Evolutionary conservation across 2,888 invertebrate species (phyloP).

Genomic region (Drosophila anomelani): DNA sequence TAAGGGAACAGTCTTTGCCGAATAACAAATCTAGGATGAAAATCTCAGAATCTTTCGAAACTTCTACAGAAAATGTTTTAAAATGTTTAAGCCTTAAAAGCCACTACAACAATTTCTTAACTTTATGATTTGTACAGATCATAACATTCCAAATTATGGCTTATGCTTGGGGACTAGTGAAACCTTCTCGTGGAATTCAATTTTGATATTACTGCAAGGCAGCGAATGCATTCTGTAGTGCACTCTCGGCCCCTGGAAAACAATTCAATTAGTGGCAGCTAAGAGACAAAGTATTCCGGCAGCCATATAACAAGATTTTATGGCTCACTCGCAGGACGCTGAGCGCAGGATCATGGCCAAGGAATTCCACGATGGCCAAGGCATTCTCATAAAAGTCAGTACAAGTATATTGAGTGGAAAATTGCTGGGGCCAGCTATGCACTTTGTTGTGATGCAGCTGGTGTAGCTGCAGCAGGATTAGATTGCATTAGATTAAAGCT

Average conservation of each 20-base stretch:
- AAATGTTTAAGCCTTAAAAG: neutral
- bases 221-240: constrained; percentile 18
- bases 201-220: constrained; percentile 16
- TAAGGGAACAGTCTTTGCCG: neutral
- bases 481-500: constrained; percentile 33
- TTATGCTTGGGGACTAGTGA: constrained; percentile 6
- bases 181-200: constrained; percentile 20
- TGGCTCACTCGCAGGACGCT: constrained; percentile 42
- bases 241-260: constrained; percentile 25
- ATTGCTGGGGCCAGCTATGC: constrained; percentile 53
- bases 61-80: neutral
- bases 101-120: neutral
- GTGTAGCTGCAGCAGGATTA: constrained; percentile 15
- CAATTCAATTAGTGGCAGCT: constrained; percentile 64
- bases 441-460: constrained; percentile 45
- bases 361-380: constrained; percentile 13
- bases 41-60: neutral
- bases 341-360: constrained; percentile 12
- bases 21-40: neutral
- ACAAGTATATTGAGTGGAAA: constrained; percentile 62
- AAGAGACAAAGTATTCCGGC: constrained; percentile 45
- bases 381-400: constrained; percentile 48
- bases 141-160: neutral
- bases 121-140: neutral
- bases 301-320: constrained; percentile 61